A percentile compares a stretch with the other conserved stretches of the same genome.
These are phyloP conservation scores for Archegozetes longisetosus DNA, from an alignment of 1,140 invertebrate genomes.

Conservation along the genomic window DNA sequence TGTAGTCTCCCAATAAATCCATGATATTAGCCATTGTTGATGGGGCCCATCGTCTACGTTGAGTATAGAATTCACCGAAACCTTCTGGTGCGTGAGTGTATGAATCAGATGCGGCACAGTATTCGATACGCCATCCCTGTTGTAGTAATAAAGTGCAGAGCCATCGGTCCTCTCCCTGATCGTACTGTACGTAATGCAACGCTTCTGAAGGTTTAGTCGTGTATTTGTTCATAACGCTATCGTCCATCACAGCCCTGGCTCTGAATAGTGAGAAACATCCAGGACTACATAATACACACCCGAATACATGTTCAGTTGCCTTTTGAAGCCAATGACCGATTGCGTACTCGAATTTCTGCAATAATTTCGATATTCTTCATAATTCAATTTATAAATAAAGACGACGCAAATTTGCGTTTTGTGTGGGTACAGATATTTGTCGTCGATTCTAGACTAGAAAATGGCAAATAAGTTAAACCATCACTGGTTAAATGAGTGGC, in stretches of 20 bases:
- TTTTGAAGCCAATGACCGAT: conserved; percentile 99
- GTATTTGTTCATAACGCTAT: conserved; percentile 42
- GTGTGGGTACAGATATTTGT: no score
- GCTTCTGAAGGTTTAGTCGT: conserved; percentile 38
- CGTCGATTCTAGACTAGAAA: no score
- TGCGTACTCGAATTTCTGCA: conserved; percentile 87
- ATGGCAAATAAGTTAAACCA: no score
- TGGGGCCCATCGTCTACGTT: conserved; percentile 44
- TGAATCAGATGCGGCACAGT: conserved; percentile 46
- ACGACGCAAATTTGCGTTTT: no score
- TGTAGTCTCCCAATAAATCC: conserved; percentile 39
- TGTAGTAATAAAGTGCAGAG: conserved; percentile 45
- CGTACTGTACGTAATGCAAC: conserved; percentile 42
- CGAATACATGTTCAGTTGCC: conserved; percentile 96
- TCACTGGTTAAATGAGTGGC: no score
- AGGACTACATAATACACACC: conserved; percentile 89
- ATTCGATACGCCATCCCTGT: conserved; percentile 43
- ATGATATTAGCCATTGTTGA: conserved; percentile 49
- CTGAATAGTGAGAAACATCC: conserved; percentile 82
- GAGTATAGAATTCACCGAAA: conserved; percentile 43
- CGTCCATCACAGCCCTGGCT: conserved; percentile 41
- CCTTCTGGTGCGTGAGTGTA: conserved; percentile 45
- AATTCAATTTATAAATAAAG: no score
- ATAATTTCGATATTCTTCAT: no score
- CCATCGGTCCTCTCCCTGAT: conserved; percentile 50